phyloP scores from a whole-genome alignment of 2,797 vertebrate genomes.

The Pipistrellus pipistrellus region DNA sequence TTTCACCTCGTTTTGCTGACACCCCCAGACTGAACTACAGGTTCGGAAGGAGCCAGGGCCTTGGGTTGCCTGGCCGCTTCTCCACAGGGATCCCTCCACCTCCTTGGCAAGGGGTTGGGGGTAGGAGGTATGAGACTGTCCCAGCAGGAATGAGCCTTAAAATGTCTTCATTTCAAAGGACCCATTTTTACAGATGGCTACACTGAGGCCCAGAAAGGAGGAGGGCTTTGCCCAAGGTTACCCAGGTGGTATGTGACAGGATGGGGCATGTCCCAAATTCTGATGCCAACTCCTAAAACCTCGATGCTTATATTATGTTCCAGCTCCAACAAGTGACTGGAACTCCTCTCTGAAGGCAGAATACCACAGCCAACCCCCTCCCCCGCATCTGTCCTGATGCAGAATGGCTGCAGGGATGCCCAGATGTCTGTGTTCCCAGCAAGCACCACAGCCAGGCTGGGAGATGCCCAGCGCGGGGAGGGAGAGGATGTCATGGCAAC shows the following conservation, averaged over 20 bases:
- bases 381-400: fast-evolving
- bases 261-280: not conserved
- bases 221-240: not conserved
- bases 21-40: not conserved
- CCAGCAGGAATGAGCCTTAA: not conserved
- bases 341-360: not conserved
- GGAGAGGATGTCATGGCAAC: not conserved
- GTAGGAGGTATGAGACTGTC: not conserved
- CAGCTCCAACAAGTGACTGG: not conserved
- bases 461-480: not conserved
- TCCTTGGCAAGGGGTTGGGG: not conserved
- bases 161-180: not conserved
- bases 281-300: not conserved
- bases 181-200: not conserved
- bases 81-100: not conserved
- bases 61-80: not conserved
- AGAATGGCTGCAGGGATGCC: not conserved
- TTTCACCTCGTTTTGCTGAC: not conserved
- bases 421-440: not conserved
- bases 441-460: not conserved
- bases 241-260: not conserved
- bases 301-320: fast-evolving
- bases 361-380: not conserved
- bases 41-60: not conserved
- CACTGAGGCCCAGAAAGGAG: not conserved